Evolutionary conservation across 2,113 vertebrate genomes (phyloP).

Genomic region (Tangachromis dhanisi): DNA sequence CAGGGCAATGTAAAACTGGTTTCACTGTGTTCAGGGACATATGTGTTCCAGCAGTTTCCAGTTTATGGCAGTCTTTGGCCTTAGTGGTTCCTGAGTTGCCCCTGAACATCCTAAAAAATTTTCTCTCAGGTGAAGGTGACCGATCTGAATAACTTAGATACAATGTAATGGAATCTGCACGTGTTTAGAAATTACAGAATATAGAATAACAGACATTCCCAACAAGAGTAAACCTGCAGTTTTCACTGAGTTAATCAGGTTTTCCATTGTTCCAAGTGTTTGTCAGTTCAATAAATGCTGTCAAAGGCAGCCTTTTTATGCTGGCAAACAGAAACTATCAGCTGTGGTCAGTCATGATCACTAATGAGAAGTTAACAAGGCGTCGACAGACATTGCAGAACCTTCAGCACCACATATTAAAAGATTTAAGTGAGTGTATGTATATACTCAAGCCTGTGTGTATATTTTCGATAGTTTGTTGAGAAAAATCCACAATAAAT

Average conservation of each 20-base stretch:
- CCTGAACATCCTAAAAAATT: fast-evolving
- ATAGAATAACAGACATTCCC: not conserved
- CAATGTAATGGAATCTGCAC: not conserved
- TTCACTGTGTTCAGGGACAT: not conserved
- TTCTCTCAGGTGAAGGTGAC: not conserved
- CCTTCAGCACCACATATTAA: not conserved
- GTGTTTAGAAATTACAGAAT: not conserved
- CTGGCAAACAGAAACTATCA: not conserved
- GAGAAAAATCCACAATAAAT: not conserved
- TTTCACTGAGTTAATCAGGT: not conserved
- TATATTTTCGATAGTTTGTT: not conserved
- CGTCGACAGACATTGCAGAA: not conserved
- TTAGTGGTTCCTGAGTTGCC: not conserved
- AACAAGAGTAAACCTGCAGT: not conserved
- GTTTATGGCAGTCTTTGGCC: not conserved
- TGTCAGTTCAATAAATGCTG: not conserved
- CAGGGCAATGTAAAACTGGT: not conserved
- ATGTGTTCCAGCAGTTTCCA: not conserved
- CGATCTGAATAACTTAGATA: not conserved
- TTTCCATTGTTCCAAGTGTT: not conserved
- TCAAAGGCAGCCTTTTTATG: not conserved
- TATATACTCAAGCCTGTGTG: not conserved
- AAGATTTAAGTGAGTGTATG: not conserved
- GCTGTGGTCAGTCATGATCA: not conserved
- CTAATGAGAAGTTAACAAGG: not conserved